Conservation (phyloP, 2,797 vertebrate genomes). For the Octomys mimax region DNA sequence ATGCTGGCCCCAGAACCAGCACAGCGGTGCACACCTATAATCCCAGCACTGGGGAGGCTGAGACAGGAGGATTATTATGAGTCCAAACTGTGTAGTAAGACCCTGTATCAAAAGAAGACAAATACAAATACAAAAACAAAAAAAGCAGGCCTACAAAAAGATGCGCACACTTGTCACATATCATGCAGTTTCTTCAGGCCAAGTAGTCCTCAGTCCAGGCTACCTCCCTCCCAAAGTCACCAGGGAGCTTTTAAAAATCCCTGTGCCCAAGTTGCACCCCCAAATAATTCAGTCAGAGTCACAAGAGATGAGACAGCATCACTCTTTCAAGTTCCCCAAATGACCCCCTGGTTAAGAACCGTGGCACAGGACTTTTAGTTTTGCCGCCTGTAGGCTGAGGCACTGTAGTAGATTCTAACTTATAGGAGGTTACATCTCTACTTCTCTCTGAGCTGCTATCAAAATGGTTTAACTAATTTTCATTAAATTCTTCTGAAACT, state of each 20-base stretch:
- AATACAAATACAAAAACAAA: too few species aligned
- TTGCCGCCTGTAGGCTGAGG: not conserved
- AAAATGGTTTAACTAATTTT: slow-evolving; percentile 55
- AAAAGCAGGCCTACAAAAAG: not conserved
- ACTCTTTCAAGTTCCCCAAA: not conserved
- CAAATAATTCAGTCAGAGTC: slow-evolving; percentile 13
- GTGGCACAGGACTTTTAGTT: not conserved
- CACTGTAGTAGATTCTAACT: not conserved
- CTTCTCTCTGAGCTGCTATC: slow-evolving; percentile 39
- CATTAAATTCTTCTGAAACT: slow-evolving; percentile 41
- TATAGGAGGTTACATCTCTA: not conserved
- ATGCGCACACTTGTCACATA: not conserved
- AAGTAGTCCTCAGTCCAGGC: not conserved
- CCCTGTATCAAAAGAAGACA: too few species aligned
- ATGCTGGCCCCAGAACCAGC: too few species aligned
- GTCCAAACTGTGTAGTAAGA: too few species aligned
- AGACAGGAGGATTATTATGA: too few species aligned
- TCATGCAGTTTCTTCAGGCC: not conserved
- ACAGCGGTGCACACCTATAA: too few species aligned
- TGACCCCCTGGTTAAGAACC: not conserved
- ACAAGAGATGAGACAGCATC: not conserved
- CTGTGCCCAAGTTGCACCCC: not conserved
- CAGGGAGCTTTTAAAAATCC: not conserved
- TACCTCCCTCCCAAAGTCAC: not conserved
- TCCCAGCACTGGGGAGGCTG: too few species aligned